Base-by-base conservation (phyloP, 2,888 invertebrate genomes). In the Tolmerus cingulatus region DNA sequence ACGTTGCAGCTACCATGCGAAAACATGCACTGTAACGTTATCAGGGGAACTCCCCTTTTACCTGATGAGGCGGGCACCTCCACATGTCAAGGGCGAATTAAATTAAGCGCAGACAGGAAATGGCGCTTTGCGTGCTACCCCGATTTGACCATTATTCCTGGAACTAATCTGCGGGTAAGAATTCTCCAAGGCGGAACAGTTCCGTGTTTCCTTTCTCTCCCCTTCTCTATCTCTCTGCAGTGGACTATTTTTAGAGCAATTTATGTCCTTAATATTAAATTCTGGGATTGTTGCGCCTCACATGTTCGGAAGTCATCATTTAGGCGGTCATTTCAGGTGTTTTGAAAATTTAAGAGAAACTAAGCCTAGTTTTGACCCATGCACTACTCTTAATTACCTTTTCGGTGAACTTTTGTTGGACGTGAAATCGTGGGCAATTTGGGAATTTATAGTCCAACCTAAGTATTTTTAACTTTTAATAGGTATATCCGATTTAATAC, bases 281-380 rank as follows among this genome's bases (percentile, higher is more conserved):
- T 78, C 78, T 46, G 23, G 37, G 12, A 78, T 43, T 78, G 78
- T 43, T 40, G 78, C 43, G 40, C 37, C 43, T 78, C 78, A 78
- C 43, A 78, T 78, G 46, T 46, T 78, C 78, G 78, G 78, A 78
- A 78, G 78, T 78, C 78, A 46, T 78, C 78, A 78, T 27, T 78
- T 78, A 78, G 78, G 46, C 23, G 78, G 78, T 78, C 78, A 78
- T 78, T 78, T 43, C 34, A 78, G 78, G 78, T 78, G 78, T 78
- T 78, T 78, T 78, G 78, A 46, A 78, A 78, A 78, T 78, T 78
- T 78, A 78, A 78, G 43, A 40, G 40, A n/a, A 9, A 57, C 9
- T 57, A 23, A 57, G 57, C 57, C 57, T 57, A 57, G 57, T 57
- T 57, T 19, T 7, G 23, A 19, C 57, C 19, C 9, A 19, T 57